Evolutionary conservation across 1,140 invertebrate species (phyloP), one percentile per base, ranked within the genome.

Genomic region (Maniola jurtina): DNA sequence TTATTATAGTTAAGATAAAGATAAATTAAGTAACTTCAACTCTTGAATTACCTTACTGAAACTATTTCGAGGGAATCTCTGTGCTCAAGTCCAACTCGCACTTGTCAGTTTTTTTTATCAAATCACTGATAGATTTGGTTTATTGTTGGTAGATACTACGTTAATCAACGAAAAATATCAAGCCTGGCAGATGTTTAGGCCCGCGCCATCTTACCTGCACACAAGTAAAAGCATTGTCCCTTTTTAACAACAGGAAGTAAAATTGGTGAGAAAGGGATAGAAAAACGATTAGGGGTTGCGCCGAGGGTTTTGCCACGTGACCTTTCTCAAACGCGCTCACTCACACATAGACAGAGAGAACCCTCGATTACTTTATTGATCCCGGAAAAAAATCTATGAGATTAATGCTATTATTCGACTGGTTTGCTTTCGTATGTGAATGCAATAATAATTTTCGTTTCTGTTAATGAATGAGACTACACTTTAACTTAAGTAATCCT

Each of bases 321-420:
- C 80, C 79, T 79, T 72, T 52, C 14, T 52, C 14, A 16, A 66
- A 64, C 68, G 70, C 73, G 67, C 58, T 66, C 68, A 70, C 68
- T 64, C 78, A 80, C 79, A 71, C 79, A 86, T 66, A 25, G 77
- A 25, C 60, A 14, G 66, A 34, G 61, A 55, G 72, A 79, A 79
- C 80, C 80, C 80, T 85, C 75, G 77, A 84, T 86, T 72, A 81
- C 80, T 83, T 83, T 86, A 89, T 88, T 81, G 85, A 89, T 86
- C 72, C 72, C 62, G 59, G 67, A 71, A 79, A 75, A 76, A 83
- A 86, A 89, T 87, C 83, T 71, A 54, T 76, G 68, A 73, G 66
- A 77, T 81, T 79, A 75, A 73, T 76, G 63, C 45, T 64, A 70
- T 72, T 75, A 67, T 77, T 73, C 8, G 47, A 42, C 38, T 6